Conservation (phyloP, 2,888 invertebrate genomes). For the Holacanthella duospinosa region DNA sequence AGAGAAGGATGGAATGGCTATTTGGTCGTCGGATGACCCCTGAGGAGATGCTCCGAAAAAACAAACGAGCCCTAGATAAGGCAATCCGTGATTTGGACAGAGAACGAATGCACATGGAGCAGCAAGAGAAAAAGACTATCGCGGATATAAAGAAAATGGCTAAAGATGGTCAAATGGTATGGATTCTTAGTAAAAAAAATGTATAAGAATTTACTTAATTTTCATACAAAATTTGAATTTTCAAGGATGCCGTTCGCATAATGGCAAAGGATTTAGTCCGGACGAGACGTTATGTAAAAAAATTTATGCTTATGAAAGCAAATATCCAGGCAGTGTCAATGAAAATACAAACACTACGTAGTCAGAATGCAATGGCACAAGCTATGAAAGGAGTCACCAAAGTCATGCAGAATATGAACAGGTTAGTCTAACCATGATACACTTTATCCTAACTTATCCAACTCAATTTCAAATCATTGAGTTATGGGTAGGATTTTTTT, state of each 20-base stretch:
- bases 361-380: slow-evolving; percentile 98
- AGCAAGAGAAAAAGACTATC: slow-evolving; percentile 97
- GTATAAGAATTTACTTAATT: background rate
- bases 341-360: slow-evolving; percentile 93
- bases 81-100: slow-evolving; percentile 96
- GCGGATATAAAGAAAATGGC: slow-evolving; percentile 97
- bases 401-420: slow-evolving; percentile 98
- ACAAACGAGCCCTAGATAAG: slow-evolving; percentile 93
- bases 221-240: slow-evolving; percentile 13
- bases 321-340: slow-evolving; percentile 96
- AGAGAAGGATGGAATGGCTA: slow-evolving; percentile 71
- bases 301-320: slow-evolving; percentile 98
- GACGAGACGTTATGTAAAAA: slow-evolving; percentile 86
- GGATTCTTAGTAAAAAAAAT: background rate
- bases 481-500: too few relatives aligned
- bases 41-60: slow-evolving; percentile 95
- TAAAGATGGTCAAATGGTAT: slow-evolving; percentile 95
- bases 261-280: slow-evolving; percentile 98
- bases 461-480: too few relatives aligned
- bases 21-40: slow-evolving; percentile 94
- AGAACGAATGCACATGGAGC: slow-evolving; percentile 89
- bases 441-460: too few relatives aligned
- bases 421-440: slow-evolving; percentile 43
- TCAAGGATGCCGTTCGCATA: slow-evolving; percentile 94
- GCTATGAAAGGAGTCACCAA: slow-evolving; percentile 98